Evolutionary conservation across 2,113 vertebrate genomes (phyloP).

Genomic region (Promerops cafer): DNA sequence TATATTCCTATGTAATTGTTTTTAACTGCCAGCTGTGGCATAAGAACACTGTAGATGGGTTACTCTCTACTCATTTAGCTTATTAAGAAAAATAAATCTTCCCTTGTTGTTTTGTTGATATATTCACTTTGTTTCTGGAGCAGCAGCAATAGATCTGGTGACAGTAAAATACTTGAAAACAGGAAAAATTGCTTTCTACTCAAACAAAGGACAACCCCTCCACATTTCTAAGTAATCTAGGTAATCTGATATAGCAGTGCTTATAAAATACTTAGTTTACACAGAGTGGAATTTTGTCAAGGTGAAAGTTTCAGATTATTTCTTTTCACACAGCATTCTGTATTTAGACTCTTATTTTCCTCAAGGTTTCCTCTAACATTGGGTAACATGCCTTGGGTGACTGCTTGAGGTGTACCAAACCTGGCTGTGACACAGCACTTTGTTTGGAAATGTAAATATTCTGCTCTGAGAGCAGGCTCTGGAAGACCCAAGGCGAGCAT

Average conservation of each 20-base stretch:
- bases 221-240: neutral
- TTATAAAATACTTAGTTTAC: neutral
- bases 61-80: neutral
- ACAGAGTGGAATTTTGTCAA: neutral
- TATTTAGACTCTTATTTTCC: neutral
- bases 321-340: neutral
- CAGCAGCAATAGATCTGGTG: neutral
- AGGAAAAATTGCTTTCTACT: neutral
- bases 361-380: neutral
- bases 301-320: neutral
- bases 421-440: neutral
- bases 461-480: neutral
- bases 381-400: neutral
- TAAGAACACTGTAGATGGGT: neutral
- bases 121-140: conserved; percentile 15
- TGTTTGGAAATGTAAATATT: neutral
- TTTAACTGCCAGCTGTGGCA: neutral
- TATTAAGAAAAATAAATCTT: neutral
- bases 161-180: neutral
- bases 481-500: neutral
- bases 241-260: neutral
- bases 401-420: neutral
- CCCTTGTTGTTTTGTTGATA: neutral
- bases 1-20: neutral
- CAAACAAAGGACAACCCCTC: neutral